Evolutionary conservation across 2,888 invertebrate species (phyloP).

Genomic region (Dimorphilus gyrociliatus): DNA sequence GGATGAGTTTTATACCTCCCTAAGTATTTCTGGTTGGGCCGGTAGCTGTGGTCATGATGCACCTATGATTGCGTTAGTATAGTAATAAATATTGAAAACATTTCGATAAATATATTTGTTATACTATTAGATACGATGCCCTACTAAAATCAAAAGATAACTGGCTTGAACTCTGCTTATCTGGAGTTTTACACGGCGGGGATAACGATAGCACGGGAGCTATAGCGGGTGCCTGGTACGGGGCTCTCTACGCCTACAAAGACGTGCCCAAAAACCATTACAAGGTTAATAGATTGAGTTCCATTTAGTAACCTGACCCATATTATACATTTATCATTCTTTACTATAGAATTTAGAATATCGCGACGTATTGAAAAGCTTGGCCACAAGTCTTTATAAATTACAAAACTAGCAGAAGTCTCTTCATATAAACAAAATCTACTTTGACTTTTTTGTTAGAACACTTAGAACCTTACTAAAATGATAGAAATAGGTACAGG

Average conservation of each 20-base stretch:
- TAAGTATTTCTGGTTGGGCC: constrained; percentile 30
- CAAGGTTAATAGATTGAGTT: constrained; percentile 18
- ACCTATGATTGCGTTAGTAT: constrained; percentile 31
- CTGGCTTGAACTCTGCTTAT: constrained; percentile 25
- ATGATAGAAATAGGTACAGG: too few species aligned
- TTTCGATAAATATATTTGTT: background rate
- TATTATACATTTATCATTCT: too few species aligned
- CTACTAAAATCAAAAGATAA: constrained; percentile 17
- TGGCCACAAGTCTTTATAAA: too few species aligned
- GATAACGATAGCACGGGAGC: constrained; percentile 34
- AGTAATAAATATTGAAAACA: background rate
- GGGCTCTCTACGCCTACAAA: constrained; percentile 23
- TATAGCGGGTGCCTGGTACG: constrained; percentile 30
- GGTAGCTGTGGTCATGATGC: constrained; percentile 35
- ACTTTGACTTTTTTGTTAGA: too few species aligned
- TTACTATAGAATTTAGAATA: too few species aligned
- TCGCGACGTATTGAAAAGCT: too few species aligned
- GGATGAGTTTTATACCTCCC: constrained; percentile 23
- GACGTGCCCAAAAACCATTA: constrained; percentile 25
- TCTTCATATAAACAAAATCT: too few species aligned
- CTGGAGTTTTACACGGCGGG: constrained; percentile 29
- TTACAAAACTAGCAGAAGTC: too few species aligned
- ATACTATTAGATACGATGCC: constrained; percentile 24
- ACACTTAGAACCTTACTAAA: too few species aligned
- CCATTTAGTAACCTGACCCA: too few species aligned